Evolutionary conservation across 2,888 invertebrate species (phyloP).

Genomic region (Ditula angustiorana): DNA sequence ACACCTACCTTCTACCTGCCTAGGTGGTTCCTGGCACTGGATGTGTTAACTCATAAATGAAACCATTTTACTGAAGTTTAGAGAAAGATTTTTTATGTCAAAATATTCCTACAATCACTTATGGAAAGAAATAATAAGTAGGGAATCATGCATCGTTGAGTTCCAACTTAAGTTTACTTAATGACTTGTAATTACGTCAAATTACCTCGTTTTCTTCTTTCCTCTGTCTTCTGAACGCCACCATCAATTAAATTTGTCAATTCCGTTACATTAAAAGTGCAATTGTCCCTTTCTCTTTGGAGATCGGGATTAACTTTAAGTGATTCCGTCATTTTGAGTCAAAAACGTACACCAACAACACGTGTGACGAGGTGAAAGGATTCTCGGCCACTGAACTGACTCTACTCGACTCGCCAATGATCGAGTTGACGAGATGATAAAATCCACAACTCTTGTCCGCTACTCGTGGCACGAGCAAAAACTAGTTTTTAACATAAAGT

Average conservation of each 20-base stretch:
- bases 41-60: too few species aligned
- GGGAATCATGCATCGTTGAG: background rate
- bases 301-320: conserved; percentile 88
- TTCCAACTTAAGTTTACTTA: conserved; percentile 12
- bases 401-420: background rate
- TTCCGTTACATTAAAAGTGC: conserved; percentile 90
- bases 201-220: conserved; percentile 85
- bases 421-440: background rate
- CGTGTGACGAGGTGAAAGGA: conserved; percentile 29
- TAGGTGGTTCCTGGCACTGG: too few species aligned
- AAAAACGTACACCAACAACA: conserved; percentile 16
- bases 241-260: conserved; percentile 93
- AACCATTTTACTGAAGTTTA: too few species aligned
- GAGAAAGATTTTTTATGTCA: too few species aligned
- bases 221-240: conserved; percentile 89
- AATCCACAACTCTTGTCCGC: conserved; percentile 14
- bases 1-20: too few species aligned
- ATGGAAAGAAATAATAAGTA: background rate
- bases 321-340: conserved; percentile 53
- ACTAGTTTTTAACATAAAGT: conserved; percentile 12
- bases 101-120: background rate
- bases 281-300: conserved; percentile 89
- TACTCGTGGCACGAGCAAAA: conserved; percentile 1
- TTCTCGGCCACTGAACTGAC: conserved; percentile 23
- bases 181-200: conserved; percentile 13